A percentile compares a stretch with the other conserved stretches of the same genome.
Evolutionary conservation across 2,113 vertebrate species (phyloP).

Genomic region (Phainopepla nitens): DNA sequence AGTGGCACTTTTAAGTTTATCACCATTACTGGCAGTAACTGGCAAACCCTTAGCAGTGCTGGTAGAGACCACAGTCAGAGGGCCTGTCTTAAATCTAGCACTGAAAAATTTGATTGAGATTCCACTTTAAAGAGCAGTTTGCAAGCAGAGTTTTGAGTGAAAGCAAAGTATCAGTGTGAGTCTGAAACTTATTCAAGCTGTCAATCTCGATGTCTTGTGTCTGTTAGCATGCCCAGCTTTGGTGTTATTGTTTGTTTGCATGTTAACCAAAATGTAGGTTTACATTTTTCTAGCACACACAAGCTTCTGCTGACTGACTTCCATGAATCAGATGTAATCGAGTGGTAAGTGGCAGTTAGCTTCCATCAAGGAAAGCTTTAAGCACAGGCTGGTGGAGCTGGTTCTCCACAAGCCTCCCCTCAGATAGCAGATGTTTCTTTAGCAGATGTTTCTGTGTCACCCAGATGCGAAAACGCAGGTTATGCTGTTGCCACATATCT

Average conservation of each 20-base stretch:
- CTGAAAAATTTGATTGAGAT: neutral
- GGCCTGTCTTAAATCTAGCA: neutral
- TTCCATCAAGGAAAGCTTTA: neutral
- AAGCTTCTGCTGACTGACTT: neutral
- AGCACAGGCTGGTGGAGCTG: no score
- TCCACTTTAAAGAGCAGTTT: slow-evolving; percentile 17
- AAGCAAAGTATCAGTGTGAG: slow-evolving; percentile 57
- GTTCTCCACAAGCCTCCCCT: neutral
- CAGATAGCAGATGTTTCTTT: neutral
- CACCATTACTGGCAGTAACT: neutral
- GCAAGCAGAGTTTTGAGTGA: slow-evolving; percentile 44
- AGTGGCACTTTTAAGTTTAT: neutral
- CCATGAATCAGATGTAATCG: neutral
- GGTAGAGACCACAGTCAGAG: neutral
- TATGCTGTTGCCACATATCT: neutral
- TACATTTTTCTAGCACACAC: neutral
- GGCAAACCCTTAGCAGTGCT: neutral
- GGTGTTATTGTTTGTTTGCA: slow-evolving; percentile 7
- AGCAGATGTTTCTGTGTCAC: neutral
- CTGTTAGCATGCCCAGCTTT: slow-evolving; percentile 20
- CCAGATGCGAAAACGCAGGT: neutral
- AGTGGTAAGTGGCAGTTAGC: neutral
- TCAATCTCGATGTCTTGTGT: slow-evolving; percentile 53
- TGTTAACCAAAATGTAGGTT: neutral
- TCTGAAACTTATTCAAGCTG: slow-evolving; percentile 68